Evolutionary conservation across 2,113 vertebrate genomes (phyloP).

Genomic region (Ondatra zibethicus): DNA sequence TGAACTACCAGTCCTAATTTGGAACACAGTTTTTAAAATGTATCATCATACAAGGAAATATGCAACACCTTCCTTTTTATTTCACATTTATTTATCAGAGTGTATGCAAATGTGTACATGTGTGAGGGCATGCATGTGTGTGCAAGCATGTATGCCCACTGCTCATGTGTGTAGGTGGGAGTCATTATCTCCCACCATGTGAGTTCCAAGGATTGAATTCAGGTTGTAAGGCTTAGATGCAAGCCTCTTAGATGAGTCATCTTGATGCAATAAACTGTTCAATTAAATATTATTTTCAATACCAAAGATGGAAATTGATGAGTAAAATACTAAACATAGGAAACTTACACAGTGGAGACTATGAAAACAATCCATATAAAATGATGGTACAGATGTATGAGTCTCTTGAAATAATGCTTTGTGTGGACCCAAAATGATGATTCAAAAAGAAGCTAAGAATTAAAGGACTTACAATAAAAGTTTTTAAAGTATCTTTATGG

Average conservation of each 20-base stretch:
- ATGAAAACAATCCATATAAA: background rate
- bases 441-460: background rate
- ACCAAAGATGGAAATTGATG: conserved; percentile 18
- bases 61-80: background rate
- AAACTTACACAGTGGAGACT: background rate
- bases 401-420: background rate
- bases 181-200: background rate
- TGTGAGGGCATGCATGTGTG: background rate
- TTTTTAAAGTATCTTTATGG: conserved; percentile 9
- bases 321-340: background rate
- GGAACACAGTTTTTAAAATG: background rate
- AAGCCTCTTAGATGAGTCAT: background rate
- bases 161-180: background rate
- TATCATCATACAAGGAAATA: background rate
- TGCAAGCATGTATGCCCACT: no score
- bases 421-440: background rate
- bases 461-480: conserved; percentile 9
- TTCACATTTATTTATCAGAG: background rate
- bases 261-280: background rate
- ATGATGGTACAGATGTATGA: background rate
- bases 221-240: background rate
- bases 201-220: background rate
- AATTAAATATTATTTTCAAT: conserved; percentile 4
- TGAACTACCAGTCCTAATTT: background rate
- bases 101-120: background rate